A percentile compares a stretch with the other conserved stretches of the same genome.
These are phyloP conservation scores for Cinclus mexicanus DNA, from an alignment of 2,113 vertebrate genomes.

Conservation along the genomic window DNA sequence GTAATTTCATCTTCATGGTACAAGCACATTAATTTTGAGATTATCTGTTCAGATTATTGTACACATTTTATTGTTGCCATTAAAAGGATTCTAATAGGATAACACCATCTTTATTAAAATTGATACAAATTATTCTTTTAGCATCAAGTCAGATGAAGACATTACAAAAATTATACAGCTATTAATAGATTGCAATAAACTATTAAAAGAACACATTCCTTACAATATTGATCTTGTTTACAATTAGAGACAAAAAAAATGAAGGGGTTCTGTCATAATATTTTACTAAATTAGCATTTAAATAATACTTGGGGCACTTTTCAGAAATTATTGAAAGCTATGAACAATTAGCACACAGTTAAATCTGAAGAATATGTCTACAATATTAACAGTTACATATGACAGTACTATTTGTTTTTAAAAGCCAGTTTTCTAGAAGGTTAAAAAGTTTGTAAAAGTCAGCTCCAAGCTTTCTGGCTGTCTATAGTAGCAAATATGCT, in stretches of 20 bases:
- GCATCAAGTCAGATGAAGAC: neutral
- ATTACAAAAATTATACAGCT: neutral
- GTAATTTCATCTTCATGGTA: neutral
- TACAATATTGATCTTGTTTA: neutral
- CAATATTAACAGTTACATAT: neutral
- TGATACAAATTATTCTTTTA: neutral
- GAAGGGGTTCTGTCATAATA: neutral
- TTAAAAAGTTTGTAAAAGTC: neutral
- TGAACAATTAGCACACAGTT: neutral
- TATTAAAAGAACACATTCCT: neutral
- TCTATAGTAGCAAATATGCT: neutral
- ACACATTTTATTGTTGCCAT: neutral
- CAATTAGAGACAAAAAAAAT: neutral
- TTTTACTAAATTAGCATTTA: conserved; percentile 18
- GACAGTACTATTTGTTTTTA: neutral
- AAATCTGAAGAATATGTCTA: neutral
- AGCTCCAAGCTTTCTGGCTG: neutral
- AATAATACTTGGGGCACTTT: conserved; percentile 10
- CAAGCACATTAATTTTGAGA: neutral
- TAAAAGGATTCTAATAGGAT: neutral
- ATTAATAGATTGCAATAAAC: neutral
- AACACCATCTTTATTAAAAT: conserved; percentile 4
- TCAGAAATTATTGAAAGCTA: conserved; percentile 6
- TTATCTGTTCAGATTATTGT: neutral
- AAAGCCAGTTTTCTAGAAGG: neutral